phyloP scores from a whole-genome alignment of 2,888 invertebrate genomes.

The Drosophila monieri region DNA sequence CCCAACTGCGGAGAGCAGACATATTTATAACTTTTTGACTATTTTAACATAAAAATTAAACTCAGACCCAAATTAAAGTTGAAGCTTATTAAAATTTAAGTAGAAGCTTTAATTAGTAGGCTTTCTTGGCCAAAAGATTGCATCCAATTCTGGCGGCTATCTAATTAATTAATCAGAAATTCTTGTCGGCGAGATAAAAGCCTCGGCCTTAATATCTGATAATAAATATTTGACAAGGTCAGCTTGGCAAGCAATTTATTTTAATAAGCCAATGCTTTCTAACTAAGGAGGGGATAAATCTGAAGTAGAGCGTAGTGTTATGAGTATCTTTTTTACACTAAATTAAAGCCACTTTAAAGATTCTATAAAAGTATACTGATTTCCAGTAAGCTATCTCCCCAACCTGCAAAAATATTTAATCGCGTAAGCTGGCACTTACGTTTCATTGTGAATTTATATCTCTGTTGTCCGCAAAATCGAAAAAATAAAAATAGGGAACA shows the following conservation, averaged over 20 bases:
- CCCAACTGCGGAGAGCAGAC: background rate
- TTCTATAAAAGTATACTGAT: too few relatives aligned
- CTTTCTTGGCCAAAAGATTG: background rate
- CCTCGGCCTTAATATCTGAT: background rate
- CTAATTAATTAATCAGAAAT: background rate
- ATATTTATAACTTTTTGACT: background rate
- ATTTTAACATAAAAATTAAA: background rate
- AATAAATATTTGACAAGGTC: background rate
- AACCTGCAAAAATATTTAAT: background rate
- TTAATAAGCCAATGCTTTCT: background rate
- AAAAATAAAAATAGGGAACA: background rate
- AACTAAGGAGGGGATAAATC: background rate
- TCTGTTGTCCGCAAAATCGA: constrained; percentile 14
- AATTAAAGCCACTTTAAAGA: background rate
- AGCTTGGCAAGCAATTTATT: background rate
- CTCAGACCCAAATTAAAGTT: background rate
- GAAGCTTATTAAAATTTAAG: background rate
- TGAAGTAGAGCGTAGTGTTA: background rate
- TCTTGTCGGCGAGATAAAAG: background rate
- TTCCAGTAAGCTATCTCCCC: background rate
- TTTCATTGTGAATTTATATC: constrained; percentile 29
- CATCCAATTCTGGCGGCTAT: background rate
- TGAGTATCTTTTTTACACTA: too few relatives aligned
- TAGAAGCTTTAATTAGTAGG: background rate
- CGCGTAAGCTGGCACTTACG: constrained; percentile 27